Conservation (phyloP, 2,113 vertebrate species). For the Centropus unirufus region DNA sequence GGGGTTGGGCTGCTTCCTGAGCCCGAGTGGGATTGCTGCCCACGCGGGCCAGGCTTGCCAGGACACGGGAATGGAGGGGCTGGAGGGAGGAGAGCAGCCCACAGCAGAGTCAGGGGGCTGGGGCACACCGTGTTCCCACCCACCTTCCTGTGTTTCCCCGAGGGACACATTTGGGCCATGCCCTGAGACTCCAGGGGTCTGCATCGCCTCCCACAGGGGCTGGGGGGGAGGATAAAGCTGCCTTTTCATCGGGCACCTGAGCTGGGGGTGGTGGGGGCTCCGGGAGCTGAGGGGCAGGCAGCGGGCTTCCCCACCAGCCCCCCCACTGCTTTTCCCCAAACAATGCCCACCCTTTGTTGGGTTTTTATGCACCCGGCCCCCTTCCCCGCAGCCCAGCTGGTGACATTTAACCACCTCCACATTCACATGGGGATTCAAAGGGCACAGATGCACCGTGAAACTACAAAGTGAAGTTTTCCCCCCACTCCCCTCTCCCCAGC, state of each 20-base stretch:
- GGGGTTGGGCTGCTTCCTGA: background rate
- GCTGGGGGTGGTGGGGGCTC: background rate
- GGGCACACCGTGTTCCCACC: background rate
- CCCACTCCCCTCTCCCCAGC: background rate
- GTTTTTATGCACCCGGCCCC: background rate
- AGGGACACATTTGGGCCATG: fast-evolving
- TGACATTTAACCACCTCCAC: conserved; percentile 71
- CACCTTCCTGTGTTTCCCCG: background rate
- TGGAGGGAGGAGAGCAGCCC: background rate
- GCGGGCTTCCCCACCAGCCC: background rate
- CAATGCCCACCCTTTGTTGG: conserved; percentile 41
- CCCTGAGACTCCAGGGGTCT: fast-evolving
- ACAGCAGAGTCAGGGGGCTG: fast-evolving
- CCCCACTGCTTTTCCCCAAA: background rate
- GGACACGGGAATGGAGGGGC: background rate
- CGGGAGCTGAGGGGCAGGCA: background rate
- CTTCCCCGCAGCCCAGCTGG: conserved; percentile 34
- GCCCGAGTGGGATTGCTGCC: background rate
- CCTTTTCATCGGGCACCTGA: conserved; percentile 45
- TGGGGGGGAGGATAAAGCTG: background rate
- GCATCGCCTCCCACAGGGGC: background rate
- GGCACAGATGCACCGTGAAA: conserved; percentile 49
- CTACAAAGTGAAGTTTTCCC: background rate
- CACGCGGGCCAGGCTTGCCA: background rate
- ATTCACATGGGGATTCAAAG: conserved; percentile 61